Conservation (phyloP, 2,797 vertebrate genomes). For the Rachycentron canadum region DNA sequence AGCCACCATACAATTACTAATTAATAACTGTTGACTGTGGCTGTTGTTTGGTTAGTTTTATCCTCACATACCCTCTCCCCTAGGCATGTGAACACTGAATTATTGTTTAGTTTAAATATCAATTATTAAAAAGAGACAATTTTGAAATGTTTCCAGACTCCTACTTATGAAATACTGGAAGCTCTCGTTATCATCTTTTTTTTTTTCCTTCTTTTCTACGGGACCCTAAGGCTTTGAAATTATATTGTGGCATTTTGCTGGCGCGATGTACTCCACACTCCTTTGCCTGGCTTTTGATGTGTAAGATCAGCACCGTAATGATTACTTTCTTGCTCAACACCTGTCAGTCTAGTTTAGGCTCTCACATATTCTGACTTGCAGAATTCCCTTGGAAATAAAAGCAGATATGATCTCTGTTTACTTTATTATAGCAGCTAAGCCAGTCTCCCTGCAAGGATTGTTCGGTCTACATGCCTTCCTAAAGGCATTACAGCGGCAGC, state of each 20-base stretch:
- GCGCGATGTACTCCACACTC: conserved; percentile 42
- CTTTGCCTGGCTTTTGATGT: conserved; percentile 69
- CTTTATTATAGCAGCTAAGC: conserved; percentile 52
- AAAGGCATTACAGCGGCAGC: conserved; percentile 14
- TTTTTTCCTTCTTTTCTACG: conserved; percentile 9
- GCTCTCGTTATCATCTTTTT: conserved; percentile 44
- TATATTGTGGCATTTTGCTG: conserved; percentile 73
- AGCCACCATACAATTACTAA: conserved; percentile 45
- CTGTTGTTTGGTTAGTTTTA: conserved; percentile 51
- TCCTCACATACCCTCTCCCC: conserved; percentile 59
- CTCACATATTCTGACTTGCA: conserved; percentile 74
- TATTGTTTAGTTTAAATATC: conserved; percentile 64
- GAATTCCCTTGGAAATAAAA: conserved; percentile 47
- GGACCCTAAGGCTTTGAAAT: conserved; percentile 72
- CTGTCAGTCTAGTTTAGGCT: conserved; percentile 51
- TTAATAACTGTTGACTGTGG: conserved; percentile 26
- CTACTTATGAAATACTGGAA: conserved; percentile 56
- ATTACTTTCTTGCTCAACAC: conserved; percentile 71
- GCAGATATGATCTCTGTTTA: conserved; percentile 55
- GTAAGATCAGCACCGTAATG: conserved; percentile 57
- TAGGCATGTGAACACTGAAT: conserved; percentile 60
- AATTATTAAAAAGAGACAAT: conserved; percentile 56
- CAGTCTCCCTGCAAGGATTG: conserved; percentile 44
- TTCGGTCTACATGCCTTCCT: conserved; percentile 32
- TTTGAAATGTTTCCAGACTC: conserved; percentile 58